These are phyloP conservation scores for Gymnocheta viridis DNA, from an alignment of 2,888 invertebrate genomes.

Conservation along the genomic window DNA sequence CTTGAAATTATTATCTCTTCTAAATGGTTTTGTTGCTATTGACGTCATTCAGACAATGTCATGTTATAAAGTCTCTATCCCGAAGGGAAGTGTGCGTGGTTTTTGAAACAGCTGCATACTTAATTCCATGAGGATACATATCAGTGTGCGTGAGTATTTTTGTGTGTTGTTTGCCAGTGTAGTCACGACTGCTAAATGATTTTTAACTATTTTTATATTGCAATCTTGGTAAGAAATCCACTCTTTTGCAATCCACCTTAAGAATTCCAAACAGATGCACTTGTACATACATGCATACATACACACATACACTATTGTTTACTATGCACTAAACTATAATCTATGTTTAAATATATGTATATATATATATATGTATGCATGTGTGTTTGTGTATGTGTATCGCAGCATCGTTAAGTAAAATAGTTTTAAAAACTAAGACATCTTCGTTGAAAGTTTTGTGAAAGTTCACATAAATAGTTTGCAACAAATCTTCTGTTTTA, in stretches of 20 bases:
- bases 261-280: slow-evolving; percentile 14
- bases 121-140: neutral
- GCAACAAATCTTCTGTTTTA: slow-evolving; percentile 6
- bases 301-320: slow-evolving; percentile 25
- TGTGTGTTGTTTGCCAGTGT: slow-evolving; percentile 5
- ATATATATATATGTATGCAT: neutral
- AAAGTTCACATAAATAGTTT: slow-evolving; percentile 41
- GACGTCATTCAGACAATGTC: slow-evolving; percentile 59
- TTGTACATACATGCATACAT: neutral
- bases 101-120: slow-evolving; percentile 25
- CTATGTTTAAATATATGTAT: neutral
- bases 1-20: slow-evolving; percentile 30
- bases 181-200: slow-evolving; percentile 57
- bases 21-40: slow-evolving; percentile 50
- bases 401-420: neutral
- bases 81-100: slow-evolving; percentile 34
- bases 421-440: slow-evolving; percentile 12
- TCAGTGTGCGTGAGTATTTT: neutral
- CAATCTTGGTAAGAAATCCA: slow-evolving; percentile 34
- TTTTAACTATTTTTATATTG: slow-evolving; percentile 56
- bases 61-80: slow-evolving; percentile 44
- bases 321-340: slow-evolving; percentile 48
- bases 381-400: neutral
- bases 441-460: slow-evolving; percentile 25
- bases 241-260: slow-evolving; percentile 3